Conservation (phyloP, 2,888 invertebrate genomes). For the Heliconius ismenius region DNA sequence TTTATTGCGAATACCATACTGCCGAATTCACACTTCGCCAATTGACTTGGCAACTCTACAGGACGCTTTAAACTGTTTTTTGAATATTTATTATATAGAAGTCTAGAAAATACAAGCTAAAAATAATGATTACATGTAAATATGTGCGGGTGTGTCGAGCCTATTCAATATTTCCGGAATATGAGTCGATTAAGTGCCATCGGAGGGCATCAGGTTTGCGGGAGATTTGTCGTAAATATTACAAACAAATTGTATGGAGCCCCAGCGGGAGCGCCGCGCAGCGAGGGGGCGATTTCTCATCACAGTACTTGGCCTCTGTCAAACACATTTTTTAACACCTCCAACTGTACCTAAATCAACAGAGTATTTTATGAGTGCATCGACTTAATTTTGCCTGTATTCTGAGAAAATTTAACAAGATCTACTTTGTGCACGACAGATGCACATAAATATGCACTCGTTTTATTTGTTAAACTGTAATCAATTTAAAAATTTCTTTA, state of each 20-base stretch:
- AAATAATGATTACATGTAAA: background rate
- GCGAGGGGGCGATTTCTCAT: slow-evolving; percentile 80
- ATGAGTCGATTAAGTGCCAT: slow-evolving; percentile 53
- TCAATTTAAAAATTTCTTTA: slow-evolving; percentile 7
- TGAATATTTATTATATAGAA: background rate
- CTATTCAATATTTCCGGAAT: slow-evolving; percentile 27
- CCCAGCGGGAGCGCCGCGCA: slow-evolving; percentile 75
- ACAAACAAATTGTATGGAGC: slow-evolving; percentile 73
- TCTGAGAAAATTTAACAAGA: slow-evolving; percentile 32
- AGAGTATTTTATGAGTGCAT: slow-evolving; percentile 70
- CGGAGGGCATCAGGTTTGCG: slow-evolving; percentile 68
- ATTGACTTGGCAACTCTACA: slow-evolving; percentile 45
- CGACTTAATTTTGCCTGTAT: slow-evolving; percentile 50
- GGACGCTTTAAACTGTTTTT: slow-evolving; percentile 35
- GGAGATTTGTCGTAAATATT: slow-evolving; percentile 78
- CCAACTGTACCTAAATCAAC: slow-evolving; percentile 72
- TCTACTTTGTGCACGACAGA: slow-evolving; percentile 30
- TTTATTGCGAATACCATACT: slow-evolving; percentile 66
- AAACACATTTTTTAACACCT: slow-evolving; percentile 81
- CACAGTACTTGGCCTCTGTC: slow-evolving; percentile 71
- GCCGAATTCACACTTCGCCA: slow-evolving; percentile 52
- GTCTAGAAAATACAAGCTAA: background rate
- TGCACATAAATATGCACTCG: slow-evolving; percentile 11
- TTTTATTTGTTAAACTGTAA: slow-evolving; percentile 12
- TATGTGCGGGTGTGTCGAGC: background rate